A percentile compares a stretch with the other conserved stretches of the same genome.
phyloP scores from a whole-genome alignment of 2,797 vertebrate species.

The Tenualosa ilisha region DNA sequence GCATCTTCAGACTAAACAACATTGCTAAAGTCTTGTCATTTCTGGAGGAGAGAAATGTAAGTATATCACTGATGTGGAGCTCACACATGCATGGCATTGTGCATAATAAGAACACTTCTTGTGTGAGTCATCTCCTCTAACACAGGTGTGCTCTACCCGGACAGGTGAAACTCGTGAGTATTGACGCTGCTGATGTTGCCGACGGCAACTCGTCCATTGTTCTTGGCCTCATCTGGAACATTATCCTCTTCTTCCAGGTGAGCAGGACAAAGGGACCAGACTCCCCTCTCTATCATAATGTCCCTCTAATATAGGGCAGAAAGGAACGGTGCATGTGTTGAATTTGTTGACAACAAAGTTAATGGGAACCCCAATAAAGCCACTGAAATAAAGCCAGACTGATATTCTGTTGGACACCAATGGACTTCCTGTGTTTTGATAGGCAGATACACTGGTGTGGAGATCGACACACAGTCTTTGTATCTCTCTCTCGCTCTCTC shows the following conservation, averaged over 20 bases:
- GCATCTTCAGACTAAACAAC: constrained; percentile 96
- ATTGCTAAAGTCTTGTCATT: constrained; percentile 94
- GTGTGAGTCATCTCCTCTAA: constrained; percentile 2
- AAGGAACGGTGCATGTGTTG: background rate
- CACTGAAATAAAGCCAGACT: background rate
- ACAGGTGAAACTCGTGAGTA: constrained; percentile 95
- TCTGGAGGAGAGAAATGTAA: constrained; percentile 94
- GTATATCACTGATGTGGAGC: constrained; percentile 65
- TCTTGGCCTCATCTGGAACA: constrained; percentile 98
- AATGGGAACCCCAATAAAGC: background rate
- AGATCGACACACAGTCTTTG: background rate
- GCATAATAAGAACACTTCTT: too few relatives aligned
- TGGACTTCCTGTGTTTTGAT: too few relatives aligned
- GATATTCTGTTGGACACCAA: background rate
- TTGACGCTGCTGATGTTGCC: constrained; percentile 90
- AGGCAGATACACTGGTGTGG: background rate
- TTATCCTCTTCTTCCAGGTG: constrained; percentile 98
- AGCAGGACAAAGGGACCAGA: constrained; percentile 20
- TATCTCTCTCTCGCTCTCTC: background rate
- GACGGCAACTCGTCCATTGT: constrained; percentile 95
- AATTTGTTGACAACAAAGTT: background rate
- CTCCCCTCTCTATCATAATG: background rate
- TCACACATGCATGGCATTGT: background rate
- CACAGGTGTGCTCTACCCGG: constrained; percentile 42
- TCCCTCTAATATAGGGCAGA: background rate